A percentile compares a stretch with the other conserved stretches of the same genome.
Evolutionary conservation across 2,888 invertebrate genomes (phyloP).

Genomic region (Tiliacea citrago): DNA sequence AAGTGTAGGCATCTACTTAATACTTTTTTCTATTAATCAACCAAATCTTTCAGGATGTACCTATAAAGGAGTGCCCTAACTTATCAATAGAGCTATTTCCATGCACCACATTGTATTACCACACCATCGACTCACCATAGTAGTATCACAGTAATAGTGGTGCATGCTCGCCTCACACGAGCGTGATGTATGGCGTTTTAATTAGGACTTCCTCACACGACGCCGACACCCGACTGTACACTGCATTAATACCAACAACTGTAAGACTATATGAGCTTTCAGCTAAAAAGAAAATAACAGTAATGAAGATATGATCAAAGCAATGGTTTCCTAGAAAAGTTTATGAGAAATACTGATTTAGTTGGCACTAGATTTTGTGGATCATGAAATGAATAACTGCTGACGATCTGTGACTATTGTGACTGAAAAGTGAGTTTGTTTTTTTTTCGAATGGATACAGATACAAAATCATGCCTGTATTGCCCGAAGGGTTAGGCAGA

Average conservation of each 20-base stretch:
- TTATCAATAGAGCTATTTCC: background rate
- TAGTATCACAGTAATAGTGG: slow-evolving; percentile 73
- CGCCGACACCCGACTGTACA: slow-evolving; percentile 45
- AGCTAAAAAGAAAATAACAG: slow-evolving; percentile 36
- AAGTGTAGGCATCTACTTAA: too few species aligned
- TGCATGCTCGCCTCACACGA: slow-evolving; percentile 70
- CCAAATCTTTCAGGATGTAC: background rate
- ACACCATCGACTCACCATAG: slow-evolving; percentile 51
- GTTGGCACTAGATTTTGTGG: slow-evolving; percentile 20
- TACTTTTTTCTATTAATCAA: too few species aligned
- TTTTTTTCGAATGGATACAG: background rate
- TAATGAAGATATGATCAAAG: slow-evolving; percentile 52
- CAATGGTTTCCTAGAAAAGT: slow-evolving; percentile 31
- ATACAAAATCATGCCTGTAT: too few species aligned
- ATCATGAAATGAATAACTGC: slow-evolving; percentile 4
- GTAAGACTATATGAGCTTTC: slow-evolving; percentile 22
- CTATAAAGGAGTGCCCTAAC: background rate
- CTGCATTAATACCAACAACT: slow-evolving; percentile 45
- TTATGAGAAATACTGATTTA: slow-evolving; percentile 12
- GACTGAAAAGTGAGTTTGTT: background rate
- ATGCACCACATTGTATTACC: background rate
- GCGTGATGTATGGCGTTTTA: slow-evolving; percentile 88
- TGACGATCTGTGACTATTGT: background rate
- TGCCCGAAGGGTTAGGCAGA: too few species aligned
- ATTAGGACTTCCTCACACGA: slow-evolving; percentile 84